Evolutionary conservation across 1,140 invertebrate genomes (phyloP).

Genomic region (Neodiprion virginianus): DNA sequence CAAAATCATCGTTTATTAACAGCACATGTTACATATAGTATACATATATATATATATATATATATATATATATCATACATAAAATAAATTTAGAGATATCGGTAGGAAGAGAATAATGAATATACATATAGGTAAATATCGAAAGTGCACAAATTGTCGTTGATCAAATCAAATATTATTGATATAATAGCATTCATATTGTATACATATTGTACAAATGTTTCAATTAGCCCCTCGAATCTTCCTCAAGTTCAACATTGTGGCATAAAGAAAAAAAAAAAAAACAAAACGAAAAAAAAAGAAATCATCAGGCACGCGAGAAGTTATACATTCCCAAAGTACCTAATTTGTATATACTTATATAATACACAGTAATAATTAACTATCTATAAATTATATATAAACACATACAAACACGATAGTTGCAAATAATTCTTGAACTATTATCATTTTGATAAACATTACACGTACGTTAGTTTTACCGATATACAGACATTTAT

Average conservation of each 20-base stretch:
- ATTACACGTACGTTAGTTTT: too few species aligned
- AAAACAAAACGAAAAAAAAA: background rate
- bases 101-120: background rate
- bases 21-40: too few species aligned
- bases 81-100: too few species aligned
- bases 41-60: too few species aligned
- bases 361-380: background rate
- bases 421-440: background rate
- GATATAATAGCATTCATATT: background rate
- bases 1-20: too few species aligned
- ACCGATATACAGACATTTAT: too few species aligned
- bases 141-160: constrained; percentile 1
- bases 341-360: background rate
- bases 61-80: too few species aligned
- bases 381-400: background rate
- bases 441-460: too few species aligned
- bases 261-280: background rate
- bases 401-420: background rate
- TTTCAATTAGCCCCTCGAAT: too few species aligned
- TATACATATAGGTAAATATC: background rate
- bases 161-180: background rate
- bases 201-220: background rate
- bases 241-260: background rate
- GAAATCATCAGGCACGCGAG: background rate
- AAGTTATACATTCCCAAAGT: background rate